phyloP scores from a whole-genome alignment of 2,888 invertebrate genomes.

The Lycophotia porphyrea region DNA sequence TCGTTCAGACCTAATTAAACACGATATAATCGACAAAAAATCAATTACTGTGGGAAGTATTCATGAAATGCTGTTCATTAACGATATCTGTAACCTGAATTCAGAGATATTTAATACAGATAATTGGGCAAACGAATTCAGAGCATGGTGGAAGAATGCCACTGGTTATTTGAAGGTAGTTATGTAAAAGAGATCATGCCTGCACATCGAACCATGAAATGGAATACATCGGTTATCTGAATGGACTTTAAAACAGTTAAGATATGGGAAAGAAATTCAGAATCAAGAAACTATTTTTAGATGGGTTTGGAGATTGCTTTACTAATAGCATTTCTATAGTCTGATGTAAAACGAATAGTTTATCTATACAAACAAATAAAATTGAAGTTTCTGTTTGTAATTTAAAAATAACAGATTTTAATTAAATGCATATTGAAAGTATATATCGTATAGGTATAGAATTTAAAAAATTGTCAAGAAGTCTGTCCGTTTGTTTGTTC shows the following conservation, averaged over 20 bases:
- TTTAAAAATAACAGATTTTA: no score
- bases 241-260: constrained; percentile 46
- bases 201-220: constrained; percentile 33
- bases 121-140: constrained; percentile 53
- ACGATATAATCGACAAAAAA: constrained; percentile 28
- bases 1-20: constrained; percentile 39
- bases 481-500: not conserved
- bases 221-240: constrained; percentile 35
- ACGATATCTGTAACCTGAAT: constrained; percentile 50
- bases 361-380: not conserved
- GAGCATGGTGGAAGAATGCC: constrained; percentile 44
- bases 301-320: constrained; percentile 31
- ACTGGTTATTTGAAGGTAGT: constrained; percentile 24
- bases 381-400: not conserved
- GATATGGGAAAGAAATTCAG: constrained; percentile 33
- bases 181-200: constrained; percentile 19
- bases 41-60: constrained; percentile 45
- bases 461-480: no score
- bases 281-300: constrained; percentile 23
- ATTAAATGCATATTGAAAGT: no score
- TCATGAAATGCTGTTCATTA: constrained; percentile 56
- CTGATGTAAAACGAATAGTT: not conserved
- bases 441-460: no score
- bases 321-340: not conserved
- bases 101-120: constrained; percentile 56